Evolutionary conservation across 2,113 vertebrate species (phyloP).

Genomic region (Muntiacus muntjak): DNA sequence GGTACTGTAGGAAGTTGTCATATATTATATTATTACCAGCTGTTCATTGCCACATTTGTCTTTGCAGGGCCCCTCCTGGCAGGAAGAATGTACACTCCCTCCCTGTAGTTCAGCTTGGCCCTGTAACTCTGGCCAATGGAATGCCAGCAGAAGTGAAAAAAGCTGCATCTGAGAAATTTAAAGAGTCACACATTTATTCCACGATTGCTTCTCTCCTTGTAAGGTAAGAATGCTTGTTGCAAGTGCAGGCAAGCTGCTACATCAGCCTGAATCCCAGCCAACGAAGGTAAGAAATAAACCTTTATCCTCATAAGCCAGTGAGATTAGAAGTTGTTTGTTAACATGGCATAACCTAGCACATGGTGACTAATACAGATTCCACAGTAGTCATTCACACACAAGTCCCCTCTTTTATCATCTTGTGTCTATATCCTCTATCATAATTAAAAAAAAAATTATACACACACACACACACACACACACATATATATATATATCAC

Average conservation of each 20-base stretch:
- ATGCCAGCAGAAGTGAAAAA: neutral
- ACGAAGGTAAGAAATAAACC: neutral
- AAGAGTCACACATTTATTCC: neutral
- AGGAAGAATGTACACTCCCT: neutral
- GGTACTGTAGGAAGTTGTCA: neutral
- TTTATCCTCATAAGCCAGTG: neutral
- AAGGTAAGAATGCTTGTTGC: neutral
- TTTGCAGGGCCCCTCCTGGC: neutral
- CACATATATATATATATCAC: no score
- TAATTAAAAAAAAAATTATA: neutral
- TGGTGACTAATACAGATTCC: neutral
- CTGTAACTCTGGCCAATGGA: neutral
- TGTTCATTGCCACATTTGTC: neutral
- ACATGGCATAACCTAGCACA: neutral
- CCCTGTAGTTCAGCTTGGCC: neutral
- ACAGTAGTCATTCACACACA: accelerated
- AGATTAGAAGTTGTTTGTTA: neutral
- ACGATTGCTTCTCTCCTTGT: neutral
- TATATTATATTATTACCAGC: neutral
- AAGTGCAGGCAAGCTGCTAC: neutral
- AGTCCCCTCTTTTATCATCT: neutral
- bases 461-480: neutral
- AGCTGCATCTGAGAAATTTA: neutral
- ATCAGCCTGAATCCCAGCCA: neutral
- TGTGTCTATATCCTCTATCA: neutral